Evolutionary conservation across 1,140 invertebrate genomes (phyloP), one percentile per base, ranked within the genome.

Genomic region (Macrosteles quadrilineatus): DNA sequence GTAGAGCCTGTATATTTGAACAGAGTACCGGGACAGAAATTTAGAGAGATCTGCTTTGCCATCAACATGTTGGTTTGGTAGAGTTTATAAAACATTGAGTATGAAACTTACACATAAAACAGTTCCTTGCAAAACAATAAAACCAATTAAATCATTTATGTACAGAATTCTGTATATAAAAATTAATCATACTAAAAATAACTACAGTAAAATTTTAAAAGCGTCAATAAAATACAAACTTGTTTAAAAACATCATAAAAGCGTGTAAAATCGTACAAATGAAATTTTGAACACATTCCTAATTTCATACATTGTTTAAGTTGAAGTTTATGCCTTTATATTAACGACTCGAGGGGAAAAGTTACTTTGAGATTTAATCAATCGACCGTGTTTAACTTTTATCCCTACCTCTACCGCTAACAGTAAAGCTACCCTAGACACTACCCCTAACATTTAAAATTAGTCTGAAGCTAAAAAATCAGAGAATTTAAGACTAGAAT

Each of bases 391-490:
- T 14, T 29, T 59, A 27, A 59, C 9, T 25, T 14, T 25, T 59
- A 27, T 12, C 1, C 27, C 55, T 59, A 59, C 21, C 21, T 2
- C 55, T 59, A 59, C 14, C 9, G 14, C 23, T 21, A 59, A 14
- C 12, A 59, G 12, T 11, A 59, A 11, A 4, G 23, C 55, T 59
- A 59, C 25, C 21, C 55, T 59, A 59, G 6, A 14, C n/a, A 6
- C 55, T 59, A 59, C 27, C 55, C n/a, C 55, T 59, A 59, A 59
- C 55, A 59, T 59, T 59, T 59, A 59, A 59, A 59, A 59, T 59
- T 59, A 59, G 55, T 29, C 25, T 59, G 55, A 29, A 59, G 27
- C 55, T 59, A 59, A 59, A 14, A 23, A 59, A 59, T 59, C 55
- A 23, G 55, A 59, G 27, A 59, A 59, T 25, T 29, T 4, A 59